Conservation (phyloP, 2,888 invertebrate genomes). For the Lottia gigantea region DNA sequence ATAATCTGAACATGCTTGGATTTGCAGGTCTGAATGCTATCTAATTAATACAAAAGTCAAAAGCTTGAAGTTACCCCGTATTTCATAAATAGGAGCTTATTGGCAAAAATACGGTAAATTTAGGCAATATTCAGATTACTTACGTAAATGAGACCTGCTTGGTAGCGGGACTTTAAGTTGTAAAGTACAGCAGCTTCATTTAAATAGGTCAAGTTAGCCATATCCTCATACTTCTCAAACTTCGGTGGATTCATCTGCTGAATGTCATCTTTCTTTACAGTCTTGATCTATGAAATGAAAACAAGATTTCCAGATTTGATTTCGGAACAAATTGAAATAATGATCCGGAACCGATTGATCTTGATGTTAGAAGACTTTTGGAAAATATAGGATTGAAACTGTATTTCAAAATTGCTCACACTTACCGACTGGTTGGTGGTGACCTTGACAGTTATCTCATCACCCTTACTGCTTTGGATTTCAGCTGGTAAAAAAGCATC, state of each 20-base stretch:
- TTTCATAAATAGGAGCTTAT: too few relatives aligned
- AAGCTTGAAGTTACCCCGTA: too few relatives aligned
- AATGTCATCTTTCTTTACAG: constrained; percentile 74
- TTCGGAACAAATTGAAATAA: too few relatives aligned
- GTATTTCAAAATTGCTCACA: too few relatives aligned
- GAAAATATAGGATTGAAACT: too few relatives aligned
- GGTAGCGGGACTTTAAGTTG: constrained; percentile 61
- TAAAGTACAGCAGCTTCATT: constrained; percentile 65
- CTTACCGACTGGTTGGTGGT: constrained; percentile 72
- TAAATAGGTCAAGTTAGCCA: constrained; percentile 66
- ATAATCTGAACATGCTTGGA: too few relatives aligned
- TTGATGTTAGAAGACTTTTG: too few relatives aligned
- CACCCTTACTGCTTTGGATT: constrained; percentile 98
- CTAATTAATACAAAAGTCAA: too few relatives aligned
- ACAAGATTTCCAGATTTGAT: background rate
- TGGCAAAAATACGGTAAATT: too few relatives aligned
- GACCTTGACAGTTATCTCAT: constrained; percentile 90
- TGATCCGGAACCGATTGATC: too few relatives aligned
- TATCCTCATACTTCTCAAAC: constrained; percentile 64
- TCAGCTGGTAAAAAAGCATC: constrained; percentile 97
- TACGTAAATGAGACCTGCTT: constrained; percentile 61
- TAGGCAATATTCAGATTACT: constrained; percentile 27
- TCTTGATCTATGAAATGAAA: constrained; percentile 76
- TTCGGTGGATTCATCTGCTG: constrained; percentile 67
- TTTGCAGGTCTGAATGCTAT: too few relatives aligned